phyloP scores from a whole-genome alignment of 92 coral and sea anemone genomes.

The Palythoa heliodiscus region DNA sequence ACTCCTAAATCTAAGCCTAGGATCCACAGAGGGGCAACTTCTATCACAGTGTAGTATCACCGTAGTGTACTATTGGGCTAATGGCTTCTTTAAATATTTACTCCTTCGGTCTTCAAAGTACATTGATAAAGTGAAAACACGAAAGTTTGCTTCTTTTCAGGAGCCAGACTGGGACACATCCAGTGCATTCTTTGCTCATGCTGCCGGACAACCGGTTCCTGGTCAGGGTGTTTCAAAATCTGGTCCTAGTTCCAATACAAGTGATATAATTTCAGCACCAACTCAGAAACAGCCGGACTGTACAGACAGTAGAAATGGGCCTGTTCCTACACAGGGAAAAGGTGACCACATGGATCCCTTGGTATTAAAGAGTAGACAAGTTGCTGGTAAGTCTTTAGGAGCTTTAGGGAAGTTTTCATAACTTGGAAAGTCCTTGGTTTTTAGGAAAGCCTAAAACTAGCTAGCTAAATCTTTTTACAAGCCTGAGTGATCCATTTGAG shows the following conservation, averaged over 20 bases:
- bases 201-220: conserved; percentile 84
- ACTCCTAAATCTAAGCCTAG: too few species aligned
- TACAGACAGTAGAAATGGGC: conserved; percentile 45
- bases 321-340: conserved; percentile 43
- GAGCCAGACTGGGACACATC: conserved; percentile 96
- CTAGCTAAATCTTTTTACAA: too few species aligned
- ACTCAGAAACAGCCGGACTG: conserved; percentile 48
- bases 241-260: conserved; percentile 27
- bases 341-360: conserved; percentile 83
- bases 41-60: too few species aligned
- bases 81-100: too few species aligned
- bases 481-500: too few species aligned
- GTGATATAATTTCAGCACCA: conserved; percentile 46
- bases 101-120: too few species aligned
- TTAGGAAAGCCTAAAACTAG: neutral
- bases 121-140: neutral
- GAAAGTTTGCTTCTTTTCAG: conserved; percentile 34
- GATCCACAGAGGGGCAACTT: too few species aligned
- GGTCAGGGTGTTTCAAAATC: conserved; percentile 36
- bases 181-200: conserved; percentile 95
- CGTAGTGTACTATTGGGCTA: too few species aligned
- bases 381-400: conserved; percentile 79
- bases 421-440: neutral
- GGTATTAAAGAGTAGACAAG: conserved; percentile 86
- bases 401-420: neutral